Conservation (phyloP, 2,888 invertebrate species). For the Agrotis segetum region DNA sequence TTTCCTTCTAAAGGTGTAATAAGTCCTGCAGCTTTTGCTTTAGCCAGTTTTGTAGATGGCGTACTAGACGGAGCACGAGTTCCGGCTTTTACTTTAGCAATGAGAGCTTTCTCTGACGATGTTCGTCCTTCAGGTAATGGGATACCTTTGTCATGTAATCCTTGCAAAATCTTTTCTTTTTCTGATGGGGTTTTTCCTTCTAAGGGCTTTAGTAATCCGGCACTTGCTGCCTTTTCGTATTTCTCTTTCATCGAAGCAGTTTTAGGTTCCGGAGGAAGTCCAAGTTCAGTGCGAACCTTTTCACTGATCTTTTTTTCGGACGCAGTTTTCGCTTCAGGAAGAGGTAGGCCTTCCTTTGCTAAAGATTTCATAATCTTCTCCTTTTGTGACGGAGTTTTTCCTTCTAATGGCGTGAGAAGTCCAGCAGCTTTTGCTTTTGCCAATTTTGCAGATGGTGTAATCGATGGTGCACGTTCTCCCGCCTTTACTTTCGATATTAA, state of each 20-base stretch:
- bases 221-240: conserved; percentile 25
- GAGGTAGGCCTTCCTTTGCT: conserved; percentile 39
- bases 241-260: conserved; percentile 36
- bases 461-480: neutral
- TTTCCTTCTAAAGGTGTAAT: conserved; percentile 63
- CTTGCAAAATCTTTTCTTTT: neutral
- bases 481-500: too few relatives aligned
- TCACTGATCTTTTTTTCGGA: conserved; percentile 39
- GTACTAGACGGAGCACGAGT: neutral
- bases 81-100: neutral
- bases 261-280: conserved; percentile 45
- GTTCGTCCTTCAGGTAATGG: neutral
- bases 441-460: neutral
- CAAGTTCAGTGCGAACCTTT: conserved; percentile 35
- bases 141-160: neutral
- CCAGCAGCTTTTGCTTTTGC: neutral
- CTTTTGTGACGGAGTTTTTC: conserved; percentile 35
- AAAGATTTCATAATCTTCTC: conserved; percentile 42
- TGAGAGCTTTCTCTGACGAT: neutral
- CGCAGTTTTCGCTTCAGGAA: conserved; percentile 45
- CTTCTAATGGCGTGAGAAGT: conserved; percentile 39
- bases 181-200: neutral
- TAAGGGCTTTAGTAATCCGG: neutral
- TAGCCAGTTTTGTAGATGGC: neutral
- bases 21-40: conserved; percentile 36